Evolutionary conservation across 2,113 vertebrate genomes (phyloP).

Genomic region (Martes martes): DNA sequence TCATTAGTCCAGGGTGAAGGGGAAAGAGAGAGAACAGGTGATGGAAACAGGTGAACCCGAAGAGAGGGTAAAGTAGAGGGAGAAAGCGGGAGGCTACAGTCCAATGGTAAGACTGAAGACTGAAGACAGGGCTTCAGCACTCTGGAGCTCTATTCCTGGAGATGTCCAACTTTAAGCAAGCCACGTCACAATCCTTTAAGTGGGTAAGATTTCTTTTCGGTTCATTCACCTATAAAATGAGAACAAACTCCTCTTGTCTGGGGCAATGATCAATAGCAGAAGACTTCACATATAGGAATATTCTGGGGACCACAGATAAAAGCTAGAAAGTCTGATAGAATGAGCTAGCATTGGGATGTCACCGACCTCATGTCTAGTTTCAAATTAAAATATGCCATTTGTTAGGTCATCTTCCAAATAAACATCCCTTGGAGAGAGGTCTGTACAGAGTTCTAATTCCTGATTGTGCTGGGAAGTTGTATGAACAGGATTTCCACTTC

Average conservation of each 20-base stretch:
- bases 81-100: background rate
- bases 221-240: constrained; percentile 51
- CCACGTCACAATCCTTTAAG: constrained; percentile 15
- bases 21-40: rapidly evolving
- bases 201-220: constrained; percentile 32
- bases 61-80: background rate
- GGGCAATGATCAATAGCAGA: background rate
- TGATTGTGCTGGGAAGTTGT: background rate
- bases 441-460: background rate
- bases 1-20: background rate
- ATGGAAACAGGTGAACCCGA: background rate
- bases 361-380: background rate
- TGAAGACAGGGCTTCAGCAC: background rate
- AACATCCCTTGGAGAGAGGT: background rate
- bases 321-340: background rate
- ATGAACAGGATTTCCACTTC: constrained; percentile 10
- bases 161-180: constrained; percentile 22
- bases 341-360: background rate
- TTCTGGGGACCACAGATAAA: background rate
- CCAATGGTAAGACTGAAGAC: background rate
- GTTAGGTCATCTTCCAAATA: constrained; percentile 26
- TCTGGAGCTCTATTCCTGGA: background rate
- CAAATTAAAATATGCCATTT: background rate
- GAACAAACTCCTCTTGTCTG: constrained; percentile 1
- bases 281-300: background rate